Evolutionary conservation across 2,888 invertebrate genomes (phyloP), one percentile per base, ranked within the genome.

Genomic region (Slavum lentiscoides): DNA sequence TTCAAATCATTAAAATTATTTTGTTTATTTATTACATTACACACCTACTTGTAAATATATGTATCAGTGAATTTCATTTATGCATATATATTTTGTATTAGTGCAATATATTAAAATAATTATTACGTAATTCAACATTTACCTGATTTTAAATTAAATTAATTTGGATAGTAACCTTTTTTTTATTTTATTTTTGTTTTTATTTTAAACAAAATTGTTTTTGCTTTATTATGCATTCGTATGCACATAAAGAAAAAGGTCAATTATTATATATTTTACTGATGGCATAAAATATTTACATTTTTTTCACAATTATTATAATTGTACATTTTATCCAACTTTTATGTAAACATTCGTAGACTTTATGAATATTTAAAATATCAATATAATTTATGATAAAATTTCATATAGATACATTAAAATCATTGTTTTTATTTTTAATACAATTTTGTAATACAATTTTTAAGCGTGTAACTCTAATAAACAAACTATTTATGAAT

Each of bases 71-170:
- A 58, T 39, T 66, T 39, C 58, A 43, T 67, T 61, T 11, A 39
- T 55, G 55, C 23, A 68, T 67, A 67, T 68, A 68, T 75, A 19
- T 49, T 49, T 67, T 68, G 17, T 77, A 13, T 53, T 62, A 21
- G 77, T 77, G 77, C 77, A 77, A 77, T 77, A 77, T 62, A 70
- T 55, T 59, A 68, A 75, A 59, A 59, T 30, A n/a, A 75, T 75
- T 75, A 17, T 67, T 59, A 75, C 43, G 11, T 23, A 67, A 67
- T 58, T 43, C n/a, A 58, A 59, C 13, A 74, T 58, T 68, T 68
- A 67, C n/a, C 19, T 59, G 43, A 59, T 68, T 68, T 37, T 30
- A 49, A 68, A 59, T 59, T 68, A 39, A 43, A 30, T 59, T 68
- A 17, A 59, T 68, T 59, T 68, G 39, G 21, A 58, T 75, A 58